Evolutionary conservation across 2,797 vertebrate species (phyloP).

Genomic region (Sebastiscus tertius): DNA sequence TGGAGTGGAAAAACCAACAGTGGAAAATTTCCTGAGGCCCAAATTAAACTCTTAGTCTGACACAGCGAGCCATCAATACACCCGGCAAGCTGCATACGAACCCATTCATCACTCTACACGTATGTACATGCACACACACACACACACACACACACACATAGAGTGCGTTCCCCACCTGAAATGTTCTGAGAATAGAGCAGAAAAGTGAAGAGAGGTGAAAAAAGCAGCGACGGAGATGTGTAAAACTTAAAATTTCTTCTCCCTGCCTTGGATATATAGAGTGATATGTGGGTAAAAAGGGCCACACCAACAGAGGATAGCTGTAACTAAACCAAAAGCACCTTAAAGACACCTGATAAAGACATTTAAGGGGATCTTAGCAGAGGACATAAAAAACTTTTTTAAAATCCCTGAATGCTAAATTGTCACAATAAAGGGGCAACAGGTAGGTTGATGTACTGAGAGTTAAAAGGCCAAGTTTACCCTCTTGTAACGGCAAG

Average conservation of each 20-base stretch:
- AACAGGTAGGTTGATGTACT: not conserved
- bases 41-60: constrained; percentile 76
- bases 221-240: not conserved
- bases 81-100: constrained; percentile 55
- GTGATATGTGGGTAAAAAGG: not conserved
- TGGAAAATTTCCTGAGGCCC: constrained; percentile 82
- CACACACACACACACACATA: not conserved
- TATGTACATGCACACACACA: not conserved
- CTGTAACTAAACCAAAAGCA: not conserved
- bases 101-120: constrained; percentile 52
- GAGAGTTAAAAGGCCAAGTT: not conserved
- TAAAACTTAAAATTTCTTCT: not conserved
- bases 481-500: not conserved
- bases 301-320: not conserved
- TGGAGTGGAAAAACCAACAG: constrained; percentile 87
- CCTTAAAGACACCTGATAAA: not conserved
- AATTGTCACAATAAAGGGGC: not conserved
- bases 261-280: not conserved
- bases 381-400: not conserved
- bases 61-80: constrained; percentile 69
- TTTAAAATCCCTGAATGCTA: not conserved
- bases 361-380: not conserved
- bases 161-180: not conserved
- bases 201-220: not conserved
- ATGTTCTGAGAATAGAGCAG: not conserved